Evolutionary conservation across 2,113 vertebrate genomes (phyloP), one percentile per base, ranked within the genome.

Genomic region (Sinocyclocheilus anophthalmus): DNA sequence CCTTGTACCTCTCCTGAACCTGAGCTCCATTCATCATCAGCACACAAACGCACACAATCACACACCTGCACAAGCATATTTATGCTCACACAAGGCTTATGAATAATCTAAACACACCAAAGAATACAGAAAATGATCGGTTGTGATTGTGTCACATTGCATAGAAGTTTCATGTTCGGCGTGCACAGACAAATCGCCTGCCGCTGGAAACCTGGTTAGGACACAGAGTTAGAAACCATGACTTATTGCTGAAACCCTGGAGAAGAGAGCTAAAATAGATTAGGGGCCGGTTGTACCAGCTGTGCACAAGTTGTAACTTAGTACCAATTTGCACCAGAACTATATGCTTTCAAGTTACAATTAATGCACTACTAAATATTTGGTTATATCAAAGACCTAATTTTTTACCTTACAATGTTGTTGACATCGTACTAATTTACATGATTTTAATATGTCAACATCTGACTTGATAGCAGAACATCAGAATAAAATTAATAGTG

Each of bases 1-100:
- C 76, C 83, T 87, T 90, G 83, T 61, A 86, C 86, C 84, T 85
- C 81, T 65, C 84, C 63, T 86, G 30, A 80, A 79, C 75, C 59
- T 59, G 45, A 76, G 76, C 26, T 65, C 53, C 65, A 85, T 90
- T 83, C 30, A 69, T 88, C 86, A 86, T 83, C 26, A 57, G 8
- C 55, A 39, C 39, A 84, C 85, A 81, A 18, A 70, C 48, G 48
- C 53, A 76, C 55, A 61, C 50, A 45, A 39, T 72, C 53, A 61
- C 55, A 57, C 37, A 33, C 53, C 67, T 22, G 55, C 75, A 78
- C 75, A 55, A 16, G 24, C 24, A 53, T 8, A n/a, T 61, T n/a
- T n/a, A 22, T 61, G 57, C 57, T 61, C 42, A 45, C 42, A 1
- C 42, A 45, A 9, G 42, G 42, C 9, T 45, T 45, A 45, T 45